Evolutionary conservation across 2,113 vertebrate genomes (phyloP).

Genomic region (Colistium nudipinnis): DNA sequence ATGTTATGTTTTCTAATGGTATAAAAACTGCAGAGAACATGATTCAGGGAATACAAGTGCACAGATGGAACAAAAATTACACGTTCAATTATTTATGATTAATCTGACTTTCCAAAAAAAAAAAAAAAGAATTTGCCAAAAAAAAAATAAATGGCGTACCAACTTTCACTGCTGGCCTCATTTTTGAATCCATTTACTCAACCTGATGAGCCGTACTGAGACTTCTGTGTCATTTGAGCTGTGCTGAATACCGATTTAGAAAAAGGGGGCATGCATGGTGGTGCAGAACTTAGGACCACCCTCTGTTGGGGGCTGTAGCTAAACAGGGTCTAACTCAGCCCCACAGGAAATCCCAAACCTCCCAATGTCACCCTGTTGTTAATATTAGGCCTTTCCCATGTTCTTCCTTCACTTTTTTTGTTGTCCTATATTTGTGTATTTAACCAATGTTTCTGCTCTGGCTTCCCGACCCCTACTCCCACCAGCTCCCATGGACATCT

Average conservation of each 20-base stretch:
- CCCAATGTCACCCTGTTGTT: too few species aligned
- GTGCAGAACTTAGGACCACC: neutral
- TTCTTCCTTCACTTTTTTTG: too few species aligned
- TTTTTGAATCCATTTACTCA: slow-evolving; percentile 14
- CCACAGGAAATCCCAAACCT: too few species aligned
- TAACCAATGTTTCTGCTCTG: too few species aligned
- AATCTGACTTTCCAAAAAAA: neutral
- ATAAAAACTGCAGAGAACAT: neutral
- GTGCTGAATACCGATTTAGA: neutral
- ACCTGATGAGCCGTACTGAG: slow-evolving; percentile 8
- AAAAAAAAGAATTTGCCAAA: slow-evolving; percentile 6
- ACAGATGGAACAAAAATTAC: neutral
- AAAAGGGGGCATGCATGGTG: neutral
- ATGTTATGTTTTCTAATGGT: neutral
- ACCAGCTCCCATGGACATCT: too few species aligned
- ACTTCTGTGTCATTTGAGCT: slow-evolving; percentile 6
- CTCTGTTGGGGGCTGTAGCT: slow-evolving; percentile 14
- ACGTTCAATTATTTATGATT: slow-evolving; percentile 3
- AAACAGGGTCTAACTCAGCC: slow-evolving; percentile 20
- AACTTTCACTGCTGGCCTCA: slow-evolving; percentile 9
- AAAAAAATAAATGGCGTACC: neutral
- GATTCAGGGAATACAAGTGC: neutral
- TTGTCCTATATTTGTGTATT: too few species aligned
- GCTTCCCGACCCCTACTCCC: too few species aligned
- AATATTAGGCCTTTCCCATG: too few species aligned